Evolutionary conservation across 2,113 vertebrate species (phyloP), one percentile per base, ranked within the genome.

Genomic region (Xiphorhynchus elegans): DNA sequence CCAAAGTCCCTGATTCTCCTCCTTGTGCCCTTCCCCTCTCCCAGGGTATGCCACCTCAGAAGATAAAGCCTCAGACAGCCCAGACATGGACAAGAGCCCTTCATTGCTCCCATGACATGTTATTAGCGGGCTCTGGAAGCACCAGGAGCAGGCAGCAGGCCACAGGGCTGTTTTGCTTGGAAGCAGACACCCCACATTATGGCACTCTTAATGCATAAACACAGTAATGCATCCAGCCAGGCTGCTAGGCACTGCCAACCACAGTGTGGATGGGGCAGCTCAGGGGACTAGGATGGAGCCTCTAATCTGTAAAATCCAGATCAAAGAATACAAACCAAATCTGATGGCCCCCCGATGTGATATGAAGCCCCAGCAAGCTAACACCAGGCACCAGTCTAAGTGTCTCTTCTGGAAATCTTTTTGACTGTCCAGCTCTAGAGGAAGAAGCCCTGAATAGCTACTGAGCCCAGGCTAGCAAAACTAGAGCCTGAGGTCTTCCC

Each of bases 1-100:
- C 50, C 26, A 17, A 0, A 2, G 18, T 17, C 28, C 37, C 67
- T 9, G 1, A 7, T 58, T 58, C 21, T 8, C 31, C 40, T 76
- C 35, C 52, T 26, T 59, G 44, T 1, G 0, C 35, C 33, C 6
- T 47, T 56, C 8, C 13, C 11, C 19, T 64, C 63, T 73, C 42
- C 31, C 20, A 68, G 21, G 8, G 7, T 18, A n/a, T 1, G 9
- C 62, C 0, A 0, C 19, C 37, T 50, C 4, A 1, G 39, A 63
- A 72, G 62, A 68, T 8, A 53, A 69, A 92, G 46, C 49, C 88
- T 73, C 60, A 78, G 50, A 72, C 0, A 5, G 40, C 56, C 64
- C 58, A 62, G 46, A 23, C 15, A 11, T 44, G 42, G 89, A 53
- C 2, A 20, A 33, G 52, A 68, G 24, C 78, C 31, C 8, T 67